Base-by-base conservation (phyloP, 2,888 invertebrate species). In the Monochamus alternatus region DNA sequence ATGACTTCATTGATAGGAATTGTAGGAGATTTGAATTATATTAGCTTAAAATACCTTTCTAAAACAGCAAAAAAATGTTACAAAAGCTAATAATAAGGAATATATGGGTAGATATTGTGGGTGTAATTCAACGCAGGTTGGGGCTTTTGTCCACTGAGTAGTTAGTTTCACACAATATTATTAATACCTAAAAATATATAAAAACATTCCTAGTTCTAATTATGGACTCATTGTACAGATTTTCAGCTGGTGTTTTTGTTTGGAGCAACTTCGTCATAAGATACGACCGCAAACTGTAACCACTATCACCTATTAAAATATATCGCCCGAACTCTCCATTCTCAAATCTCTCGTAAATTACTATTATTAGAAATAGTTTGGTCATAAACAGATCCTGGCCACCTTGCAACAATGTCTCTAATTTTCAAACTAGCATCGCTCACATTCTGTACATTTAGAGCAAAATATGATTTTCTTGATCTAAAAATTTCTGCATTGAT, bases 261-360 rank as follows among this genome's bases (percentile, higher is more conserved):
- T 60, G 58, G 4, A 14, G 10, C 14, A 69, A 38, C n/a, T 59
- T 59, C 0, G 69, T 69, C 32, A 69, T 31, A 30, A 69, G 59
- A 59, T 69, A 69, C 1, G 55, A n/a, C 22, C 30, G 58, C n/a
- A 58, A 58, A 12, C 30, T 7, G n/a, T 69, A 69, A 10, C 69
- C 69, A 59, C 69, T 69, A 14, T 69, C 69, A 69, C 59, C 59
- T 73, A 73, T 44, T 32, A 52, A 52, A 52, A 52, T 52, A 4
- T n/a, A 9, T n/a, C 0, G 9, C 4, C 9, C 31, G 32, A 60
- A 60, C 32, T 60, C 12, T 31, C 60, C 60, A 31, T 5, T 7
- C n/a, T 60, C 60, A 32, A 60, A 31, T 31, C 4, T 10, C 5
- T 12, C 31, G 3, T 10, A 60, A 8, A 7, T 9, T 9, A 31